Evolutionary conservation across 2,888 invertebrate genomes (phyloP).

Genomic region (Cosmia trapezina): DNA sequence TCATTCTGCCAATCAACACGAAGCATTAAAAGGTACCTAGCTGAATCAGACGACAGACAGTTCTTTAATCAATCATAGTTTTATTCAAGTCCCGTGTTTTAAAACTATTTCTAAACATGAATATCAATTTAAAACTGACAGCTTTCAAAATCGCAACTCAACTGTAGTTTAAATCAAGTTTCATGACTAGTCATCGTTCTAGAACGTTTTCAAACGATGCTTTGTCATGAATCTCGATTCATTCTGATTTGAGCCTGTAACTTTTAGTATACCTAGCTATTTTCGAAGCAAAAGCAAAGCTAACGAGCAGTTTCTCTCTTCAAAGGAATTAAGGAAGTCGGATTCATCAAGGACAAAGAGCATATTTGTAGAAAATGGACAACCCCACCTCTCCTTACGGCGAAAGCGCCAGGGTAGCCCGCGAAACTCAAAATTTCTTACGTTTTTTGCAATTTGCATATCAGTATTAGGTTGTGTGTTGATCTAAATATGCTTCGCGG

Average conservation of each 20-base stretch:
- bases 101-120: constrained; percentile 4
- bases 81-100: neutral
- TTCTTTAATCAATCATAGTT: neutral
- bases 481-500: no score
- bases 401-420: no score
- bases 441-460: no score
- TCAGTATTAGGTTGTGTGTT: no score
- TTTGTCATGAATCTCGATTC: constrained; percentile 7
- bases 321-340: neutral
- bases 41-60: neutral
- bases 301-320: neutral
- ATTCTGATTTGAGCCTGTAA: neutral
- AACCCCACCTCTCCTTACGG: no score
- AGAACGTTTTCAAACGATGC: constrained; percentile 14
- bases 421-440: no score
- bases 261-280: neutral
- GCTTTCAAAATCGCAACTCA: neutral
- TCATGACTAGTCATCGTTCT: constrained; percentile 8
- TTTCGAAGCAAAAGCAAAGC: neutral
- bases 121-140: constrained; percentile 8
- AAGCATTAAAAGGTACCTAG: neutral
- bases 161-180: constrained; percentile 5
- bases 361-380: neutral
- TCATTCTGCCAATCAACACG: neutral
- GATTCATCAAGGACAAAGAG: neutral